Conservation (phyloP, 2,797 vertebrate species). For the Dipus sagitta region DNA sequence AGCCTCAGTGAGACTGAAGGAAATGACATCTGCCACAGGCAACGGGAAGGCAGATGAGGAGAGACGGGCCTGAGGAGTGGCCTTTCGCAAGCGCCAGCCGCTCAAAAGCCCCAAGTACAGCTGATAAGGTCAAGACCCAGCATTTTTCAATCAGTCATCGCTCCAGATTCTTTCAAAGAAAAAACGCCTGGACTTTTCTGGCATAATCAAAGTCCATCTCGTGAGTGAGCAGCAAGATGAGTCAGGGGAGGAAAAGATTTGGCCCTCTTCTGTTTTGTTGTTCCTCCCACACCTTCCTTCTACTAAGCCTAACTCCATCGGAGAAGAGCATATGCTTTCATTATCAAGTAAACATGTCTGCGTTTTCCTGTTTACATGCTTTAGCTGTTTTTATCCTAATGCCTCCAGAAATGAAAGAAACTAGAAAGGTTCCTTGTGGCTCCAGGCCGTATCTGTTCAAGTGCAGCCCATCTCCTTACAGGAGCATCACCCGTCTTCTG, state of each 20-base stretch:
- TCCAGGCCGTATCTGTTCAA: background rate
- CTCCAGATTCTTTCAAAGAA: background rate
- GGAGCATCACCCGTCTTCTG: background rate
- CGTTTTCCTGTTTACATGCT: background rate
- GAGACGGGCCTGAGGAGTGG: background rate
- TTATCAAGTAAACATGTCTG: background rate
- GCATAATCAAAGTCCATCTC: background rate
- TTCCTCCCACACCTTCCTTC: background rate
- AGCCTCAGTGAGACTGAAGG: background rate
- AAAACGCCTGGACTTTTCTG: background rate
- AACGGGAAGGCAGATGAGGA: background rate
- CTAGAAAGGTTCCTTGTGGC: background rate
- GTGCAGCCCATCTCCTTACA: background rate
- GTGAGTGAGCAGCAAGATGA: background rate
- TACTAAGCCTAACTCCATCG: background rate
- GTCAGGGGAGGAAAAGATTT: background rate
- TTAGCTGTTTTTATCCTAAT: slow-evolving; percentile 17
- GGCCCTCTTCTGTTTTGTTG: background rate
- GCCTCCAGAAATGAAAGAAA: background rate
- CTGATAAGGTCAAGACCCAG: background rate
- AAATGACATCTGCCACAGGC: background rate
- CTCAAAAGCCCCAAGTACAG: background rate
- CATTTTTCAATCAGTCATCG: background rate
- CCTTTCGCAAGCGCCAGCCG: background rate
- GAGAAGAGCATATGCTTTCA: background rate